Conservation (phyloP, 1,140 invertebrate genomes). For the Aradophagus sp. region DNA sequence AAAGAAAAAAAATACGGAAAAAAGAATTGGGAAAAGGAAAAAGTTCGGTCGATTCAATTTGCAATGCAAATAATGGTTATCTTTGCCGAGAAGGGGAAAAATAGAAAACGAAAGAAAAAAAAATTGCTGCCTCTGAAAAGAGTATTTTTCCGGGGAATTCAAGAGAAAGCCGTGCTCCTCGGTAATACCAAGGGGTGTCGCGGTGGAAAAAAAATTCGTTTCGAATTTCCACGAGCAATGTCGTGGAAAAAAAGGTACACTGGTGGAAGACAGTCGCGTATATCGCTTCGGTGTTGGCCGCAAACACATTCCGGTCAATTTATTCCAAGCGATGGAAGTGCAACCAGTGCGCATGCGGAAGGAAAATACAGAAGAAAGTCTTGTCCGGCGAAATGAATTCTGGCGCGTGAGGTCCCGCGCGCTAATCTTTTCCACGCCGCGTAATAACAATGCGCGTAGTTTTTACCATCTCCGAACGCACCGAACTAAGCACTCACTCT, state of each 20-base stretch:
- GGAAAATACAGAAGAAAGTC: slow-evolving; percentile 61
- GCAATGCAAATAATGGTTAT: slow-evolving; percentile 38
- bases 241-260: slow-evolving; percentile 56
- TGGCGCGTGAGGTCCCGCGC: slow-evolving; percentile 58
- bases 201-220: slow-evolving; percentile 58
- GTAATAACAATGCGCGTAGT: slow-evolving; percentile 16
- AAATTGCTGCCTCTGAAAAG: slow-evolving; percentile 19
- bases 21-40: slow-evolving; percentile 7
- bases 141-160: slow-evolving; percentile 43
- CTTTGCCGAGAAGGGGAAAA: slow-evolving; percentile 30
- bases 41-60: slow-evolving; percentile 29
- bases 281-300: slow-evolving; percentile 71
- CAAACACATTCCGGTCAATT: slow-evolving; percentile 74
- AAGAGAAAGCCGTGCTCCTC: slow-evolving; percentile 11
- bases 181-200: slow-evolving; percentile 10
- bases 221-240: slow-evolving; percentile 64
- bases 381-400: slow-evolving; percentile 72
- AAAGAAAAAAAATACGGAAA: slow-evolving; percentile 10
- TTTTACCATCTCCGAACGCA: slow-evolving; percentile 19
- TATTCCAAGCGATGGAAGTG: slow-evolving; percentile 71
- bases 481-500: no score
- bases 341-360: slow-evolving; percentile 30
- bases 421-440: slow-evolving; percentile 25
- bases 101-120: slow-evolving; percentile 4
- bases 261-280: slow-evolving; percentile 57